These are phyloP conservation scores for Trichoplusia ni DNA, from an alignment of 1,140 invertebrate genomes.

Conservation along the genomic window DNA sequence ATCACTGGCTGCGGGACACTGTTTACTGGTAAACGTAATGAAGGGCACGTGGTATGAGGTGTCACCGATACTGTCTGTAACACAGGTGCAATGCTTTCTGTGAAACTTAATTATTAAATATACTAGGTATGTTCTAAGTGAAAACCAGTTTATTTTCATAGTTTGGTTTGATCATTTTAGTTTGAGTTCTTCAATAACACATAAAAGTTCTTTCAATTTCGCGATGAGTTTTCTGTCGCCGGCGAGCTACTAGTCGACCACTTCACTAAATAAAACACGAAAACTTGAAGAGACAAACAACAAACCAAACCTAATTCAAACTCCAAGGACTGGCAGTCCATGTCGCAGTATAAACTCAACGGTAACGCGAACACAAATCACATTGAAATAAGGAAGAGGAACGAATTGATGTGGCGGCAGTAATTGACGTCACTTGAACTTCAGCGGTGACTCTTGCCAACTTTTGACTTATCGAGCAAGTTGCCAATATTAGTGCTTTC, in stretches of 20 bases:
- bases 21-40: too few relatives aligned
- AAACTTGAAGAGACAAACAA: slow-evolving; percentile 20
- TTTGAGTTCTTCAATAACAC: neutral
- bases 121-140: too few relatives aligned
- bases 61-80: too few relatives aligned
- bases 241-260: neutral
- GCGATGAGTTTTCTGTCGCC: neutral
- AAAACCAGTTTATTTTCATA: too few relatives aligned
- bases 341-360: neutral
- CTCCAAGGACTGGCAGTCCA: neutral
- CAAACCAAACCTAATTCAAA: slow-evolving; percentile 20
- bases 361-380: slow-evolving; percentile 14
- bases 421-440: slow-evolving; percentile 36
- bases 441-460: slow-evolving; percentile 26
- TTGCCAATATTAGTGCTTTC: too few relatives aligned
- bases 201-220: neutral
- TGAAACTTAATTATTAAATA: too few relatives aligned
- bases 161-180: too few relatives aligned
- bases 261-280: neutral
- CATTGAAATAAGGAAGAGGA: slow-evolving; percentile 37
- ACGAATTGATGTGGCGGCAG: slow-evolving; percentile 46
- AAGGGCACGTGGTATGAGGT: too few relatives aligned
- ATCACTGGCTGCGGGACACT: neutral
- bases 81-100: too few relatives aligned
- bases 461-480: slow-evolving; percentile 45